phyloP scores from a whole-genome alignment of 2,797 vertebrate genomes.

The Thaleichthys pacificus region DNA sequence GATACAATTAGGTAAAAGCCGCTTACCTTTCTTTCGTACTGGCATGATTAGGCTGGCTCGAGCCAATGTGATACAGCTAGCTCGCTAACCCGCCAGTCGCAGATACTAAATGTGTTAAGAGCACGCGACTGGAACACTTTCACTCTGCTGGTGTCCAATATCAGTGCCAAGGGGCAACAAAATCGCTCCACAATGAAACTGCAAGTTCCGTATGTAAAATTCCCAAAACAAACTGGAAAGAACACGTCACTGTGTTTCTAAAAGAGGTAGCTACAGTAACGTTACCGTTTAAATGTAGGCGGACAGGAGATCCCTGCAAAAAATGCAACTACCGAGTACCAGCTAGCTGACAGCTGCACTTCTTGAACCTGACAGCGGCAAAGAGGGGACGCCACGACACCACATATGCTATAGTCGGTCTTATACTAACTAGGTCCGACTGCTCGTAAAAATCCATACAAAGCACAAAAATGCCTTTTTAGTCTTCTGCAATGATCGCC shows the following conservation, averaged over 20 bases:
- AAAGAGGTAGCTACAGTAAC: slow-evolving; percentile 24
- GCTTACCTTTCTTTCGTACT: slow-evolving; percentile 90
- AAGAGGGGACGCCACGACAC: slow-evolving; percentile 28
- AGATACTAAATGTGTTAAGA: neutral
- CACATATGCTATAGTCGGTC: slow-evolving; percentile 15
- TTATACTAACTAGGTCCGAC: slow-evolving; percentile 23
- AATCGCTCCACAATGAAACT: slow-evolving; percentile 48
- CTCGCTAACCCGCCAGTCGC: slow-evolving; percentile 34
- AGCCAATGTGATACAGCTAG: slow-evolving; percentile 26
- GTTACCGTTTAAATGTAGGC: slow-evolving; percentile 28
- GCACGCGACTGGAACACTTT: slow-evolving; percentile 30
- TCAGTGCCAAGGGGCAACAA: slow-evolving; percentile 22
- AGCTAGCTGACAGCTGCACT: slow-evolving; percentile 45
- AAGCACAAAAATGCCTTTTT: slow-evolving; percentile 22
- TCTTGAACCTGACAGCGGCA: slow-evolving; percentile 40
- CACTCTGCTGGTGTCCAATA: slow-evolving; percentile 35
- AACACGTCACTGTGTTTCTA: slow-evolving; percentile 17
- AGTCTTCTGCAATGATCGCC: slow-evolving; percentile 7
- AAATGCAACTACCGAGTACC: slow-evolving; percentile 46
- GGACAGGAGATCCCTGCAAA: slow-evolving; percentile 25
- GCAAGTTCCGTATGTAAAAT: slow-evolving; percentile 41
- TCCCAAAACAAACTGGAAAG: slow-evolving; percentile 25
- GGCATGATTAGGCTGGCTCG: slow-evolving; percentile 77
- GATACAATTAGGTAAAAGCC: slow-evolving; percentile 49
- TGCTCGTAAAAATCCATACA: slow-evolving; percentile 40